Base-by-base conservation (phyloP, 2,888 invertebrate species). In the Amblyteles armatorius region DNA sequence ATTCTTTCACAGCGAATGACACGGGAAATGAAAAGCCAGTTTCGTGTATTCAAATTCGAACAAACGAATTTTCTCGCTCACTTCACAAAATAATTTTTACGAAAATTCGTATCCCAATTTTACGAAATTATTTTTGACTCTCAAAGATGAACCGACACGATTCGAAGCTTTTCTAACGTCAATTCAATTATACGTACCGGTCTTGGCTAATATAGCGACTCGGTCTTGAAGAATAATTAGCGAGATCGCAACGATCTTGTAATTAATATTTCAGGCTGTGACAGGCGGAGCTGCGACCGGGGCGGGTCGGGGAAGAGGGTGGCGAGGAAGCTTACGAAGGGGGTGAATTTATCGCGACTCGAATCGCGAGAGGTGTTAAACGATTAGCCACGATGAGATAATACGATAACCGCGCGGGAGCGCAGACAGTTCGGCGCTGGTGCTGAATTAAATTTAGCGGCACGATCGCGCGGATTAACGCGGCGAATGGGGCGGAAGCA, bases 401-500 rank as follows among this genome's bases (percentile, higher is more conserved):
- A 90, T 90, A 88, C 84, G 87, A 89, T 92, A 91, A 87, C 85
- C 74, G 67, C 67, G 68, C 44, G 73, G 40, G 85, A 22, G 85
- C 80, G n/a, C 82, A 79, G 87, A 87, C 88, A 89, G 90, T 57
- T 69, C 74, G 71, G 33, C 44, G 50, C 57, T 72, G 76, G 79
- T 71, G 79, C 79, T 82, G 82, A 85, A 92, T 92, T 92, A 91
- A 92, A 92, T 92, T 92, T 91, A 90, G 89, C 87, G 90, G 90
- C 90, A 81, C 81, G 82, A 83, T 86, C 77, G 79, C 78, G 65
- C 83, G 83, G 85, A 87, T 87, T 87, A 87, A 67, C 79, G 74
- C 55, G 82, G 79, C 72, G 85, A 87, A 87, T 85, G 85, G 74
- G 76, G 52, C 73, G 82, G 82, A 82, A 84, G 76, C 57, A 57